These are phyloP conservation scores for Brachylomia viminalis DNA, from an alignment of 2,888 invertebrate genomes.

Conservation along the genomic window DNA sequence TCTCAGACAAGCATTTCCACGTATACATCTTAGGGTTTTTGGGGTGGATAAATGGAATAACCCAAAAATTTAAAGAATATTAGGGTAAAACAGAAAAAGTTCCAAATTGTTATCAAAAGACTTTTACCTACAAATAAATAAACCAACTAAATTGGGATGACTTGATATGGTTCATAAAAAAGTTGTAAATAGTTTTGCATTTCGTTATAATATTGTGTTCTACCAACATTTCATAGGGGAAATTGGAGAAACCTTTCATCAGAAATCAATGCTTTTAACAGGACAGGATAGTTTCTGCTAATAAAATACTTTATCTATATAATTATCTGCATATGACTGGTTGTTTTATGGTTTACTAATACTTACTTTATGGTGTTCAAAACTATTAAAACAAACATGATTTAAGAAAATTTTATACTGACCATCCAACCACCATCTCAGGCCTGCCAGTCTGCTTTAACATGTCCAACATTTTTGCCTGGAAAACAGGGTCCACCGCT, in stretches of 20 bases:
- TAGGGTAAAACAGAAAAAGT: not conserved
- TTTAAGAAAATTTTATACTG: conserved; percentile 56
- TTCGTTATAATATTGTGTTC: not conserved
- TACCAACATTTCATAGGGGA: not conserved
- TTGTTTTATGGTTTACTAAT: not conserved
- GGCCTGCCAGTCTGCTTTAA: conserved; percentile 99
- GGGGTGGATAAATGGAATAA: too few relatives aligned
- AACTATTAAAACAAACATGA: not conserved
- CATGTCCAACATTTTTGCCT: conserved; percentile 99
- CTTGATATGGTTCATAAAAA: not conserved
- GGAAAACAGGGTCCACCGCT: conserved; percentile 99
- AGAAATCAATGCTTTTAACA: not conserved
- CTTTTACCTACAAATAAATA: too few relatives aligned
- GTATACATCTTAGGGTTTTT: too few relatives aligned
- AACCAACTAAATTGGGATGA: too few relatives aligned
- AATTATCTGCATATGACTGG: not conserved
- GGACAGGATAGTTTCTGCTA: too few relatives aligned
- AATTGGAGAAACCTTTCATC: not conserved
- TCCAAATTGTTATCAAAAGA: not conserved
- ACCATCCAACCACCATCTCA: conserved; percentile 99
- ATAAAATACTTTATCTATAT: not conserved
- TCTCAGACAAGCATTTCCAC: too few relatives aligned
- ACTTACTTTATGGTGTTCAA: not conserved
- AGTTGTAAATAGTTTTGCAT: not conserved
- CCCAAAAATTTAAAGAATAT: not conserved